Evolutionary conservation across 1,140 invertebrate species (phyloP), one percentile per base, ranked within the genome.

Genomic region (Papilio aristodemus): DNA sequence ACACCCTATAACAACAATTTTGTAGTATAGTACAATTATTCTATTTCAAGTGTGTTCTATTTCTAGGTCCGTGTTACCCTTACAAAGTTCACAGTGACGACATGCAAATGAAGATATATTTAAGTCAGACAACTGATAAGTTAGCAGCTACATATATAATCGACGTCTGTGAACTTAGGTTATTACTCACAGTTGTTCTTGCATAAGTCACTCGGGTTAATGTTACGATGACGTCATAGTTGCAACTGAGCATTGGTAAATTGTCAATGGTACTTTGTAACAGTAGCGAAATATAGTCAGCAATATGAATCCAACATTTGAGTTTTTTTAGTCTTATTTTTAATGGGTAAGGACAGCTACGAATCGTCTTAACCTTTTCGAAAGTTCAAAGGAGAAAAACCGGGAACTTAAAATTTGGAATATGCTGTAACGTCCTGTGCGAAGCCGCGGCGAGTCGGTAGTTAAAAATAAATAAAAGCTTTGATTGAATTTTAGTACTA

Each of bases 121-220:
- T 14, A 17, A 46, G 10, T 22, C 19, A 22, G 46, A 54, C 46
- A 54, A 54, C 46, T 19, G 46, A 22, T 54, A 54, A 25, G 8
- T 54, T 39, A 4, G 4, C 37, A 6, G 10, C 14, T 43, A 8
- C 14, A 43, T 43, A 43, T 14, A n/a, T 17, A 5, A 54, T 54
- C 19, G 46, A 17, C 19, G 46, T 54, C 46, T 54, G 19, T 10
- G 46, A 54, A 54, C 46, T 3, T 54, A 54, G 19, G 9, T 54
- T 54, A 54, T 54, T 54, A 54, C 22, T 54, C 46, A 54, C 46
- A 54, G 46, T 54, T 22, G 46, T 54, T 54, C 46, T 54, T 54
- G 46, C 46, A 54, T 54, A 54, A 54, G 46, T 46, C 14, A 9
- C 14, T 19, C 19, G 17, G 43, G 43, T 46, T 46, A 46, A 46